Conservation (phyloP, 2,888 invertebrate genomes). For the Yponomeuta cagnagella region DNA sequence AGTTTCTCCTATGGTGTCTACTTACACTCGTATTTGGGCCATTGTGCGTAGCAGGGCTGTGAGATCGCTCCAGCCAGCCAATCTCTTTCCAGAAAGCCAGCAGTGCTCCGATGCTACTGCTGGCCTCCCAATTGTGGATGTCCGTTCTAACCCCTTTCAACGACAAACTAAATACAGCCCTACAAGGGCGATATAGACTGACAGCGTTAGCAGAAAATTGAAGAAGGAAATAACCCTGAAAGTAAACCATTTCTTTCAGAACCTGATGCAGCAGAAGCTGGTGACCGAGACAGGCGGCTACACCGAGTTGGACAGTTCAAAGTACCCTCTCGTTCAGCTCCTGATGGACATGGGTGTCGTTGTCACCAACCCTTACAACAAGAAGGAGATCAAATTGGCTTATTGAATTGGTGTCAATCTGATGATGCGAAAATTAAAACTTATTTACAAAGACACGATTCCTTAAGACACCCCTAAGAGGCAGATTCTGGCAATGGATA, state of each 20-base stretch:
- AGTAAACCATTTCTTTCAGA: slow-evolving; percentile 32
- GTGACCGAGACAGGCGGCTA: slow-evolving; percentile 43
- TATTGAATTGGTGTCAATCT: slow-evolving; percentile 23
- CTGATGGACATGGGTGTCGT: slow-evolving; percentile 53
- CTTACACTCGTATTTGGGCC: no score
- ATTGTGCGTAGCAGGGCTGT: no score
- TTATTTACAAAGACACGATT: not conserved
- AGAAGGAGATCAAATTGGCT: slow-evolving; percentile 51
- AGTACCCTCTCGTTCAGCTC: slow-evolving; percentile 38
- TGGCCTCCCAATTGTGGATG: no score
- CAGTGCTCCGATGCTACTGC: no score
- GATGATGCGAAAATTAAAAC: slow-evolving; percentile 14
- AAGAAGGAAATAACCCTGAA: no score
- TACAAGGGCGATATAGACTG: not conserved
- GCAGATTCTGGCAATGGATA: no score
- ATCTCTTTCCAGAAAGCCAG: no score
- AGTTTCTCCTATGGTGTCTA: no score
- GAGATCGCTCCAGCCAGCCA: no score
- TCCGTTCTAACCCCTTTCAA: no score
- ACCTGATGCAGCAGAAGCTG: slow-evolving; percentile 42
- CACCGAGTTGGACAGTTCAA: slow-evolving; percentile 43
- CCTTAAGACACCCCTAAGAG: not conserved
- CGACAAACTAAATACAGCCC: not conserved
- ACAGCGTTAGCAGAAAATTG: no score
- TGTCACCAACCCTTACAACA: slow-evolving; percentile 51